These are phyloP conservation scores for Spinus pinus DNA, from an alignment of 2,797 vertebrate genomes.

Conservation along the genomic window DNA sequence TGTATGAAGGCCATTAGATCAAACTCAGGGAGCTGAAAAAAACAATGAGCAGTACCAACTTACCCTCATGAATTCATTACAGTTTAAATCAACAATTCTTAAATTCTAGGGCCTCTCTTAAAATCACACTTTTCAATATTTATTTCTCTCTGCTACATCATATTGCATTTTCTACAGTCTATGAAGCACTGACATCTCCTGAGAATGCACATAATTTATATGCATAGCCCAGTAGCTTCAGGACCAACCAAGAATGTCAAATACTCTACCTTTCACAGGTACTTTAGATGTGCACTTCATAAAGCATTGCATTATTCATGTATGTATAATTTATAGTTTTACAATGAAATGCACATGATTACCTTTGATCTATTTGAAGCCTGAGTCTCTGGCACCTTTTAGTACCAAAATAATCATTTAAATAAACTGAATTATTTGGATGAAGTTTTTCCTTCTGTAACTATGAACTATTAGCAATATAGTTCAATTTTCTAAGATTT, in stretches of 20 bases:
- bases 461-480: neutral
- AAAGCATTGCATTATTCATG: neutral
- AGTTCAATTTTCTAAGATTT: neutral
- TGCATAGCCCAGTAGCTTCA: neutral
- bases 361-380: neutral
- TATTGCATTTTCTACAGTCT: neutral
- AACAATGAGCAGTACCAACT: neutral
- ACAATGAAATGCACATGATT: neutral
- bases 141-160: neutral
- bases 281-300: neutral
- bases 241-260: neutral
- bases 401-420: neutral
- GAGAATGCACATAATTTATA: neutral
- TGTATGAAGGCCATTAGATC: neutral
- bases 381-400: neutral
- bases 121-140: neutral
- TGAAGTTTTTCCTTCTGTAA: neutral
- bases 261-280: neutral
- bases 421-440: neutral
- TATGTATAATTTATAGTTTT: neutral
- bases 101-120: neutral
- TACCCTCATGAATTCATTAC: neutral
- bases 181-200: neutral
- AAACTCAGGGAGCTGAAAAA: neutral
- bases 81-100: neutral